phyloP scores from a whole-genome alignment of 2,888 invertebrate species.

The Ecdyonurus torrentis region DNA sequence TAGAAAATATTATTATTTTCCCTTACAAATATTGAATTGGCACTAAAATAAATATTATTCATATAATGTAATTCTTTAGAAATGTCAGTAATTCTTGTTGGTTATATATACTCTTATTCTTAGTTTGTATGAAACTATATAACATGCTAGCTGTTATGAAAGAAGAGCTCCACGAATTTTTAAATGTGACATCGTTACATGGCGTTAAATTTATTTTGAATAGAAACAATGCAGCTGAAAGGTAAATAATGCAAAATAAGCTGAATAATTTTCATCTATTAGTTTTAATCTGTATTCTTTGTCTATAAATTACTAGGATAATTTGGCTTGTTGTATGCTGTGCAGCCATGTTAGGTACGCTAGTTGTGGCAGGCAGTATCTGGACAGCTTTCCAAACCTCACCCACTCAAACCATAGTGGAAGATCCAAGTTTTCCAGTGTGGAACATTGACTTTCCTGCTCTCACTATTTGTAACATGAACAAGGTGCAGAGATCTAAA shows the following conservation, averaged over 20 bases:
- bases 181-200: not conserved
- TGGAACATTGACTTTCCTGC: conserved; percentile 15
- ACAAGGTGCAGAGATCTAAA: conserved; percentile 12
- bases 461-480: conserved; percentile 14
- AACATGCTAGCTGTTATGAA: not conserved
- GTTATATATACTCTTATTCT: no score
- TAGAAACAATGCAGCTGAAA: not conserved
- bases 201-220: not conserved
- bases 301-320: not conserved
- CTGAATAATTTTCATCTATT: no score
- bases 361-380: conserved; percentile 1
- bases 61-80: no score
- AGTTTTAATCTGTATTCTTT: not conserved
- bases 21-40: no score
- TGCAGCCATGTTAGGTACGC: not conserved
- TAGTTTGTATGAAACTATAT: no score
- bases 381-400: conserved; percentile 13
- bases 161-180: not conserved
- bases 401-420: conserved; percentile 13
- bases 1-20: no score
- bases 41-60: no score
- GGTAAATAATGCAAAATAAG: no score
- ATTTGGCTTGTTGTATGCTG: not conserved
- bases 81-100: no score
- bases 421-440: conserved; percentile 13